phyloP scores from a whole-genome alignment of 1,140 invertebrate species.

The Manduca sexta region DNA sequence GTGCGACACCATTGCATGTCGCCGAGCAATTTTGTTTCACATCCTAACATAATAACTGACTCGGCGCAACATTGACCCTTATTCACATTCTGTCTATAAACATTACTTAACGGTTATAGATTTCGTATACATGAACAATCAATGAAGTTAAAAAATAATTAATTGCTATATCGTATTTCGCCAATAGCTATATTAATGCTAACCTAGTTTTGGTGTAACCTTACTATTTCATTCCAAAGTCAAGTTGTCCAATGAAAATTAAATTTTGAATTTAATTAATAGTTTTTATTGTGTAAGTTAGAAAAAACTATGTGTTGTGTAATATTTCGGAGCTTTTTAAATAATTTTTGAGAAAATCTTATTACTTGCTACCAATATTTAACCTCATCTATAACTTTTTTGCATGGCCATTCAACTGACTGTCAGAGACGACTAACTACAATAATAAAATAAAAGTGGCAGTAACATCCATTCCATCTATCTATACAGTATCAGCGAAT shows the following conservation, averaged over 20 bases:
- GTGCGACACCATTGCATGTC: conserved; percentile 18
- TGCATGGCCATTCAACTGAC: no score
- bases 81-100: conserved; percentile 1
- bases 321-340: no score
- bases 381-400: no score
- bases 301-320: no score
- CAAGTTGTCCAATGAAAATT: not conserved
- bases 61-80: conserved; percentile 21
- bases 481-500: no score
- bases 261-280: not conserved
- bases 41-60: conserved; percentile 11
- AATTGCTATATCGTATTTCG: not conserved
- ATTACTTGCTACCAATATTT: no score
- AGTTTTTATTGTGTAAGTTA: no score
- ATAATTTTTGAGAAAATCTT: no score
- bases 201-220: conserved; percentile 1
- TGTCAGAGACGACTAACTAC: no score
- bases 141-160: no score
- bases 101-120: not conserved
- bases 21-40: conserved; percentile 13
- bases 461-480: no score
- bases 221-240: conserved; percentile 5
- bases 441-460: no score
- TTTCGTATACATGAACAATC: not conserved
- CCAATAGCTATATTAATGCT: not conserved